Evolutionary conservation across 2,888 invertebrate species (phyloP), one percentile per base, ranked within the genome.

Genomic region (Papilio gigon): DNA sequence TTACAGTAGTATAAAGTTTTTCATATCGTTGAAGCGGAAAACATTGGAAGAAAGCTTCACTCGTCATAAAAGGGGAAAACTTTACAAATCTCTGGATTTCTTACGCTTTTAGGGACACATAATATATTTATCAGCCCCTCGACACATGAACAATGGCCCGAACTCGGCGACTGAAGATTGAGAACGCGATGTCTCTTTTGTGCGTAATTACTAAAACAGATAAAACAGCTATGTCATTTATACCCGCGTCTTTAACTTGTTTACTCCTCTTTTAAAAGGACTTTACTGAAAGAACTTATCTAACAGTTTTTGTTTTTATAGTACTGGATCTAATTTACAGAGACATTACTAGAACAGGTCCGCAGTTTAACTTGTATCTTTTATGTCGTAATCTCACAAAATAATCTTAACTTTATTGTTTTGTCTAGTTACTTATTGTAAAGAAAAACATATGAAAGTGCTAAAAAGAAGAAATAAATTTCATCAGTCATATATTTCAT

Each of bases 31-130:
- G 81, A 80, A 81, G 84, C 84, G 81, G 85, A 88, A 89, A 88
- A 90, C 90, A 89, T 89, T 83, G 87, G 84, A 82, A 79, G 81
- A 81, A 86, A 79, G 84, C 85, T 88, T 89, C 81, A 81, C 84
- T 83, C 85, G 83, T 90, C 90, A 89, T 90, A 90, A 90, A 90
- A 89, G 83, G 90, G 90, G 90, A 83, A 88, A 90, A 91, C 83
- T 91, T 92, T 90, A 90, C 88, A 91, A 90, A 90, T 91, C 87
- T 90, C 84, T 81, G 88, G 84, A 91, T 90, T 89, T 90, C 90
- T 87, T 88, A 86, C 87, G 89, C 89, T 90, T 88, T 88, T 86
- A 86, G 86, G 84, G 85, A 84, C 86, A 88, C 85, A 85, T 88
- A 89, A 91, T 90, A 86, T 88, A 90, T 90, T 91, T 91, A 91